A percentile compares a stretch with the other conserved stretches of the same genome.
Evolutionary conservation across 2,888 invertebrate species (phyloP).

Genomic region (Camponotus fellah): DNA sequence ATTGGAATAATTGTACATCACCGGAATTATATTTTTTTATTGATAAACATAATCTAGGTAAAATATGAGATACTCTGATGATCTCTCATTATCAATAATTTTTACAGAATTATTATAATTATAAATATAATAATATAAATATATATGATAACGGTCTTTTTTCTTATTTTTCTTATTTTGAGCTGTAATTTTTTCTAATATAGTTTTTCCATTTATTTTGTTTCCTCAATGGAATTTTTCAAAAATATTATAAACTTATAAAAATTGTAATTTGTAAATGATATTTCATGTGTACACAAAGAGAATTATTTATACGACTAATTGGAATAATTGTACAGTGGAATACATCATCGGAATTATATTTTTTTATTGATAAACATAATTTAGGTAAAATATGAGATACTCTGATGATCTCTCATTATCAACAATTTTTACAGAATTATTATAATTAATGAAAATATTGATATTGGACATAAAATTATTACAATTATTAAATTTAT

Average conservation of each 20-base stretch:
- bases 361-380: background rate
- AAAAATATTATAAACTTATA: background rate
- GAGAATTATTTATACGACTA: conserved; percentile 27
- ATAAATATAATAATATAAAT: no score
- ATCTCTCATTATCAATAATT: background rate
- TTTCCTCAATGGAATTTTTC: background rate
- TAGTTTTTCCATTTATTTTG: background rate
- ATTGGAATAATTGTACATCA: conserved; percentile 11
- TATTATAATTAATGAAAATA: background rate
- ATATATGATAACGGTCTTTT: background rate
- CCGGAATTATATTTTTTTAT: background rate
- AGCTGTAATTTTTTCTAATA: background rate
- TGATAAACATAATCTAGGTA: conserved; percentile 1
- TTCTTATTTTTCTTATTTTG: background rate
- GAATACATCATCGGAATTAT: background rate
- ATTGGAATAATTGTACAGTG: conserved; percentile 6
- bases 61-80: background rate
- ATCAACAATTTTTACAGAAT: background rate
- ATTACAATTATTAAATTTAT: conserved; percentile 13
- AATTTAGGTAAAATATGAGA: conserved; percentile 13
- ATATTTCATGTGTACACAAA: conserved; percentile 16
- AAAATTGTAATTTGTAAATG: background rate
- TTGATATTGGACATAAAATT: background rate
- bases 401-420: background rate
- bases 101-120: background rate